A percentile compares a stretch with the other conserved stretches of the same genome.
Evolutionary conservation across 1,140 invertebrate species (phyloP).

Genomic region (Euura saliciscinereae): DNA sequence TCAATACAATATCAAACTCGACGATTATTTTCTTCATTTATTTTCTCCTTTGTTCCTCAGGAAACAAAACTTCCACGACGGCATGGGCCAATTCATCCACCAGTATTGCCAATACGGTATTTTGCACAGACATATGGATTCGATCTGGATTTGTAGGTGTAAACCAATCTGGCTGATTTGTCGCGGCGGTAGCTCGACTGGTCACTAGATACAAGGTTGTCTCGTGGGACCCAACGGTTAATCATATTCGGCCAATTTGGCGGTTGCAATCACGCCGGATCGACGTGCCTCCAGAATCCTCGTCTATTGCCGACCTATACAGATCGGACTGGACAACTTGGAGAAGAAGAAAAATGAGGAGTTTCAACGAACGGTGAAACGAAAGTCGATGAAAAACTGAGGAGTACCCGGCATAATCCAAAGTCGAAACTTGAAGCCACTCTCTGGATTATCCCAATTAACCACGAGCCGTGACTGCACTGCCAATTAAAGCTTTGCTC

Average conservation of each 20-base stretch:
- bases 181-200: neutral
- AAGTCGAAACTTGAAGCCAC: too few relatives aligned
- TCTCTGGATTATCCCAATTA: neutral
- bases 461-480: neutral
- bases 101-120: too few relatives aligned
- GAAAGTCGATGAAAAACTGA: too few relatives aligned
- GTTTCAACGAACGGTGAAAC: too few relatives aligned
- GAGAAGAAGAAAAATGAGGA: too few relatives aligned
- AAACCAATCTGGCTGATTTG: neutral
- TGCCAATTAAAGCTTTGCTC: neutral
- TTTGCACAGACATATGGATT: too few relatives aligned
- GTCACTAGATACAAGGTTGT: neutral
- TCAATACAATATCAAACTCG: too few relatives aligned
- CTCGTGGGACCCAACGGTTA: constrained; percentile 1
- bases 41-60: neutral
- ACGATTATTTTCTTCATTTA: neutral
- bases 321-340: too few relatives aligned
- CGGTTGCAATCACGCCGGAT: constrained; percentile 5
- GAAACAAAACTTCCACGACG: neutral
- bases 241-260: constrained; percentile 13
- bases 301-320: neutral
- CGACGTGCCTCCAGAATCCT: neutral
- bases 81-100: too few relatives aligned
- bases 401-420: too few relatives aligned
- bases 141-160: neutral